Evolutionary conservation across 2,113 vertebrate genomes (phyloP).

Genomic region (Elachura formosa): DNA sequence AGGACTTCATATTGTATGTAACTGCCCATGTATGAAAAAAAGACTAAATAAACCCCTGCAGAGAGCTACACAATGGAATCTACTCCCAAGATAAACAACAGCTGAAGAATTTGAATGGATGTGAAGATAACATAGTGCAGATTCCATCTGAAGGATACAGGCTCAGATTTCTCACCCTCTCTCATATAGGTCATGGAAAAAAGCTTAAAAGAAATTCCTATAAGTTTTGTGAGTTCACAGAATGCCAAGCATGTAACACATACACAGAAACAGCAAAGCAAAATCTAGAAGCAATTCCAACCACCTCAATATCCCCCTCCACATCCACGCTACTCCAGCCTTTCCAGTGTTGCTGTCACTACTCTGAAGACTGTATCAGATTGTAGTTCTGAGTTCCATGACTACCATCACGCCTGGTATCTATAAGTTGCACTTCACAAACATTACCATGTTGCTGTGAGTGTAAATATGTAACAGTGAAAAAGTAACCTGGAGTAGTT

Average conservation of each 20-base stretch:
- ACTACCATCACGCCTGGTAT: accelerated
- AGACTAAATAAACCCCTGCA: neutral
- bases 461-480: accelerated
- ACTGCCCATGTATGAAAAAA: neutral
- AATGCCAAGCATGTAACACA: neutral
- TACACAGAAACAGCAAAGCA: neutral
- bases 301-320: neutral
- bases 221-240: neutral
- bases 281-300: neutral
- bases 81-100: neutral
- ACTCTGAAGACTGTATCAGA: neutral
- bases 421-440: neutral
- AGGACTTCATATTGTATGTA: neutral
- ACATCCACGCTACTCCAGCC: neutral
- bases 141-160: neutral
- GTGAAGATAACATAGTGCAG: neutral
- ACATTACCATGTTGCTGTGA: neutral
- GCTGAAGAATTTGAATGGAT: neutral
- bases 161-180: neutral
- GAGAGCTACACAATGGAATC: neutral
- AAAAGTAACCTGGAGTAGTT: neutral
- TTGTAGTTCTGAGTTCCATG: neutral
- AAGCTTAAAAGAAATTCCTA: neutral
- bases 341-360: neutral
- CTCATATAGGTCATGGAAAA: neutral